phyloP scores from a whole-genome alignment of 2,888 invertebrate genomes.

The Xanthia icteritia region DNA sequence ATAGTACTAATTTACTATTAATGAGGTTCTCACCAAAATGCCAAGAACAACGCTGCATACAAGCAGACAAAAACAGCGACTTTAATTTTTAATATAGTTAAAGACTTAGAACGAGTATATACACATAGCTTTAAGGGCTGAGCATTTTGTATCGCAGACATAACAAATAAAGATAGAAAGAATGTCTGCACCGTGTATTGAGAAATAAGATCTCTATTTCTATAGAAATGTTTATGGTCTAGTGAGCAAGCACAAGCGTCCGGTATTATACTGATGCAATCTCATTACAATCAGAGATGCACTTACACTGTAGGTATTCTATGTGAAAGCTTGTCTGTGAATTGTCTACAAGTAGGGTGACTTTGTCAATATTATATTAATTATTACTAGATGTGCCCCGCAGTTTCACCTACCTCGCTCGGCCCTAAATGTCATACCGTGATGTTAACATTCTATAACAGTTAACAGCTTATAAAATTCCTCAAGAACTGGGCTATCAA shows the following conservation, averaged over 20 bases:
- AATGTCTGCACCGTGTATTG: conserved; percentile 6
- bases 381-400: too few species aligned
- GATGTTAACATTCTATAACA: too few species aligned
- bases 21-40: too few species aligned
- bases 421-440: too few species aligned
- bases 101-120: neutral
- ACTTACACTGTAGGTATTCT: conserved; percentile 7
- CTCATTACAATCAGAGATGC: conserved; percentile 15
- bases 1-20: too few species aligned
- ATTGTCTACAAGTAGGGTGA: neutral
- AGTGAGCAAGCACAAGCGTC: conserved; percentile 27
- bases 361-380: neutral
- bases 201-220: conserved; percentile 29
- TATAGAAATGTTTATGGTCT: conserved; percentile 36
- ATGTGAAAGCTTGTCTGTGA: neutral
- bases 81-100: too few species aligned
- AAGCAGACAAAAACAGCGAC: neutral
- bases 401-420: too few species aligned
- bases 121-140: neutral
- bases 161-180: conserved; percentile 21
- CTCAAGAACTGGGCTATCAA: too few species aligned
- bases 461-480: too few species aligned
- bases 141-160: conserved; percentile 16
- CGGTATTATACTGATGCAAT: conserved; percentile 19
- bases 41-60: neutral